phyloP scores from a whole-genome alignment of 2,113 vertebrate genomes.

The Hemichromis elongatus region DNA sequence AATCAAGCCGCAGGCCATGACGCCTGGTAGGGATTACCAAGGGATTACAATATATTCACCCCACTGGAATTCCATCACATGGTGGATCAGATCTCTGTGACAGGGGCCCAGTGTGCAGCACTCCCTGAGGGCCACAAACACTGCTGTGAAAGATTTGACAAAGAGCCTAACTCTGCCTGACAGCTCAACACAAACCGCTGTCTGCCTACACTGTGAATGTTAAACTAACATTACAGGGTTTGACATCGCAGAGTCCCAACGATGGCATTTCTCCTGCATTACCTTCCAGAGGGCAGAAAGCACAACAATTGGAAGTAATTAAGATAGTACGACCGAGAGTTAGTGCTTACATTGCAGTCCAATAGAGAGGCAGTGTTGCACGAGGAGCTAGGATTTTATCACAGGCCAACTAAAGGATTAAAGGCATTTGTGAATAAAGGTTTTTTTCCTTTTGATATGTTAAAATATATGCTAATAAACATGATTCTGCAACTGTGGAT shows the following conservation, averaged over 20 bases:
- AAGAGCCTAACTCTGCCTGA: constrained; percentile 44
- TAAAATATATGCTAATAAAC: neutral
- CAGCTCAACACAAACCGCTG: constrained; percentile 32
- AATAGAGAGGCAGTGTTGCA: neutral
- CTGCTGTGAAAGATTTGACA: constrained; percentile 50
- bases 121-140: constrained; percentile 23
- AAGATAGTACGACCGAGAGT: constrained; percentile 4
- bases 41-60: constrained; percentile 66
- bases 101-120: constrained; percentile 36
- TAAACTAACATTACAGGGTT: neutral
- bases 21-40: constrained; percentile 60
- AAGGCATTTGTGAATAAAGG: neutral
- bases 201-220: constrained; percentile 11
- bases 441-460: neutral
- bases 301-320: constrained; percentile 16
- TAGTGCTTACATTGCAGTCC: neutral
- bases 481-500: neutral
- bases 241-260: neutral
- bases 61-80: constrained; percentile 60
- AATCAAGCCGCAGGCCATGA: constrained; percentile 59
- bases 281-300: neutral
- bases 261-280: neutral
- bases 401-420: neutral
- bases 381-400: neutral
- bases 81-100: constrained; percentile 53